Conservation (phyloP, 2,113 vertebrate genomes). For the Muntiacus reevesi region DNA sequence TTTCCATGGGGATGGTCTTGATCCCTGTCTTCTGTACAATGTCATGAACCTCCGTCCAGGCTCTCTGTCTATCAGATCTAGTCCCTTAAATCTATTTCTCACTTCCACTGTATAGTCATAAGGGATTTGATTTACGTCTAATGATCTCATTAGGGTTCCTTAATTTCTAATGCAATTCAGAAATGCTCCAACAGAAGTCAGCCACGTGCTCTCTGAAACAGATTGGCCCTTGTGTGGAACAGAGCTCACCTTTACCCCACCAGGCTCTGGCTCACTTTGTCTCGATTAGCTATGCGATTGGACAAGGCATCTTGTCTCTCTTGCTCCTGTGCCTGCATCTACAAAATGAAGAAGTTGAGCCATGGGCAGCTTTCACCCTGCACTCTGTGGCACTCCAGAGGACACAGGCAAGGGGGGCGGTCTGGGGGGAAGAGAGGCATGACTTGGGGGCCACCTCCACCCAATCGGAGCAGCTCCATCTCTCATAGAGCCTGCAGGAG, state of each 20-base stretch:
- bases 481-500: not conserved
- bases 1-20: too few relatives aligned
- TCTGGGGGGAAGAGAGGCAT: rapidly evolving
- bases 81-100: too few relatives aligned
- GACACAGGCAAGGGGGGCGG: not conserved
- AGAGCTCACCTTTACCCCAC: not conserved
- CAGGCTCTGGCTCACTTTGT: not conserved
- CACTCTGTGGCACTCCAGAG: not conserved
- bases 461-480: not conserved
- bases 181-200: not conserved
- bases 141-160: not conserved
- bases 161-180: not conserved
- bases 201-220: not conserved
- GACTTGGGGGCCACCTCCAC: not conserved
- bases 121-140: too few relatives aligned
- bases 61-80: too few relatives aligned
- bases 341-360: not conserved
- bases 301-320: not conserved
- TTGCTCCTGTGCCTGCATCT: not conserved
- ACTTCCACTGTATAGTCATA: too few relatives aligned
- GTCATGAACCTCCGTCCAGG: too few relatives aligned
- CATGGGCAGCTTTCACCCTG: not conserved
- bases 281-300: not conserved
- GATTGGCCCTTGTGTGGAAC: not conserved
- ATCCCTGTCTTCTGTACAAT: too few relatives aligned